Conservation (phyloP, 2,797 vertebrate species). For the Silurus lanzhouensis region DNA sequence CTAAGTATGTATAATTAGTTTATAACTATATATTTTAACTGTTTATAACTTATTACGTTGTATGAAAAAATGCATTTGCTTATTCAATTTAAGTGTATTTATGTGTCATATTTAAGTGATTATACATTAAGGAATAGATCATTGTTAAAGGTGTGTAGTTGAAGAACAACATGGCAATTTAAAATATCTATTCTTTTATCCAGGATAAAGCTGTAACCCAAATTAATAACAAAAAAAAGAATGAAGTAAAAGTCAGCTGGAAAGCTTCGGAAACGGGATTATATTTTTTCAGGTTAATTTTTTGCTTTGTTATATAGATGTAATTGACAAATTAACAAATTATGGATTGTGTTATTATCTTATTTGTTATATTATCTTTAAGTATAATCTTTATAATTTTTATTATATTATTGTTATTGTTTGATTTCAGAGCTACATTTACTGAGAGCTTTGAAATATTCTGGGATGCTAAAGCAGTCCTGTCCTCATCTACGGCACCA, state of each 20-base stretch:
- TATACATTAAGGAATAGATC: background rate
- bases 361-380: too few relatives aligned
- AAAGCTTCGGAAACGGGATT: background rate
- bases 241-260: slow-evolving; percentile 41
- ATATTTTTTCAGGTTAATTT: slow-evolving; percentile 60
- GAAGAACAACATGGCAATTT: background rate
- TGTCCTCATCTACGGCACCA: too few relatives aligned
- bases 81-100: background rate
- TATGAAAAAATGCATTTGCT: background rate
- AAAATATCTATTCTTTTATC: slow-evolving; percentile 18
- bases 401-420: background rate
- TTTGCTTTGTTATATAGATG: background rate
- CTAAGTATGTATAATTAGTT: background rate
- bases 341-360: too few relatives aligned
- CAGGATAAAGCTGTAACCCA: slow-evolving; percentile 61
- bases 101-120: background rate
- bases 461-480: slow-evolving; percentile 40
- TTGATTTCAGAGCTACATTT: slow-evolving; percentile 61
- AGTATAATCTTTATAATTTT: too few relatives aligned
- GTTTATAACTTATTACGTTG: background rate
- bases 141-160: background rate
- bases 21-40: background rate
- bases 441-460: accelerated
- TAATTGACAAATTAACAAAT: background rate
- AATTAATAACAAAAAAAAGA: accelerated